phyloP scores from a whole-genome alignment of 1,140 invertebrate species.

The Orussus abietinus region DNA sequence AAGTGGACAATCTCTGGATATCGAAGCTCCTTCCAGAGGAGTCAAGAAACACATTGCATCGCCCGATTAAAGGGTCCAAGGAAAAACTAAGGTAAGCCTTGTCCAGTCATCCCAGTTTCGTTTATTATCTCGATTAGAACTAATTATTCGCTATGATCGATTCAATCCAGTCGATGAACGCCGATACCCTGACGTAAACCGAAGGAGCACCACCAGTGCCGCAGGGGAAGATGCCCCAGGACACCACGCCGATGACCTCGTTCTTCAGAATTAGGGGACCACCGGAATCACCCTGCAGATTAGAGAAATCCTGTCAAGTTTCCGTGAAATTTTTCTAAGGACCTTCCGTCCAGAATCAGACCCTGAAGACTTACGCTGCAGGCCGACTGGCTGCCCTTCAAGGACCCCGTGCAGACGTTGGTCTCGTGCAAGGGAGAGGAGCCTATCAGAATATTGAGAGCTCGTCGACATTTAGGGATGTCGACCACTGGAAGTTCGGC shows the following conservation, averaged over 20 bases:
- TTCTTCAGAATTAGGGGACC: slow-evolving; percentile 40
- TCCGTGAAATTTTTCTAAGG: too few relatives aligned
- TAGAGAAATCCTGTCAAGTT: too few relatives aligned
- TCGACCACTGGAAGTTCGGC: slow-evolving; percentile 30
- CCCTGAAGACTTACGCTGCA: slow-evolving; percentile 62
- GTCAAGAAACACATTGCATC: too few relatives aligned
- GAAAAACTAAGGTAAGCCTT: too few relatives aligned
- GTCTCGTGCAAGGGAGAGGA: too few relatives aligned
- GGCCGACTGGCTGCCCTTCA: slow-evolving; percentile 54
- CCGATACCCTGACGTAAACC: slow-evolving; percentile 41
- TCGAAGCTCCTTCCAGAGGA: too few relatives aligned
- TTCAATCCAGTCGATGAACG: slow-evolving; percentile 37
- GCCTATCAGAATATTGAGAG: too few relatives aligned
- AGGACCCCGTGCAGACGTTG: slow-evolving; percentile 59
- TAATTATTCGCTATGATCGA: background rate
- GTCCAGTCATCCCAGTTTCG: too few relatives aligned
- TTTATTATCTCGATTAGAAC: too few relatives aligned
- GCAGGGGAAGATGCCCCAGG: slow-evolving; percentile 50
- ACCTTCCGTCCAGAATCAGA: too few relatives aligned
- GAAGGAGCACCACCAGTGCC: slow-evolving; percentile 31
- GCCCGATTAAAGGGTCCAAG: too few relatives aligned
- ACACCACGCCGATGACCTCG: slow-evolving; percentile 45
- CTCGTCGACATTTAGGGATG: slow-evolving; percentile 15
- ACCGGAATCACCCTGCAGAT: slow-evolving; percentile 47
- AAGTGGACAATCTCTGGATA: too few relatives aligned